These are phyloP conservation scores for Phania funesta DNA, from an alignment of 2,888 invertebrate species.

Conservation along the genomic window DNA sequence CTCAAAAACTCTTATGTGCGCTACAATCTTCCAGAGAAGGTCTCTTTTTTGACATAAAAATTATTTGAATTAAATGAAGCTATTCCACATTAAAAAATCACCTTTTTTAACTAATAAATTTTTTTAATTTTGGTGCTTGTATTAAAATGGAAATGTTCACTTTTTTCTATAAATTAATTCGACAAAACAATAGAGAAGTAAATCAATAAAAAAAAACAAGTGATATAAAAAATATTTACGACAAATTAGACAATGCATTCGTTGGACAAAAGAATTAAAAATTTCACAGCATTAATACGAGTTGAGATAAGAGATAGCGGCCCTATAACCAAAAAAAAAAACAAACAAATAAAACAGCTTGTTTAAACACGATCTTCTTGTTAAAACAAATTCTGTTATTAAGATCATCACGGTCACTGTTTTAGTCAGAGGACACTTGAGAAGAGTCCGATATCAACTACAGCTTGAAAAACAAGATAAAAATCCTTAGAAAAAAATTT, in stretches of 20 bases:
- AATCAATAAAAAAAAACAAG: background rate
- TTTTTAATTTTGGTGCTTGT: background rate
- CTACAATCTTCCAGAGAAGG: too few relatives aligned
- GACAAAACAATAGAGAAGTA: background rate
- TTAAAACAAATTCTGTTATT: background rate
- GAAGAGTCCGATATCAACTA: too few relatives aligned
- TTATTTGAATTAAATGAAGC: background rate
- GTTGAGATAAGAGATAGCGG: slow-evolving; percentile 26
- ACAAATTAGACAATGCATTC: slow-evolving; percentile 5
- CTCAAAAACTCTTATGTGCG: too few relatives aligned
- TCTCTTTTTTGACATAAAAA: background rate
- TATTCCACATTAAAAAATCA: too few relatives aligned
- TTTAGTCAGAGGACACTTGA: too few relatives aligned
- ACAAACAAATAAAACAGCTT: slow-evolving; percentile 30
- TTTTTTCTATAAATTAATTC: background rate
- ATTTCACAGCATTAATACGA: slow-evolving; percentile 8
- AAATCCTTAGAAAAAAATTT: too few relatives aligned
- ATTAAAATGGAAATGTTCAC: too few relatives aligned
- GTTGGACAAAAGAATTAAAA: slow-evolving; percentile 30
- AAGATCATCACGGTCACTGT: background rate
- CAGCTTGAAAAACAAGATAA: too few relatives aligned
- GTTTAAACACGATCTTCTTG: background rate
- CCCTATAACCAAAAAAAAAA: background rate
- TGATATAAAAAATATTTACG: slow-evolving; percentile 9
- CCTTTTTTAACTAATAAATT: background rate